Conservation (phyloP, 2,113 vertebrate genomes). For the Dissostichus mawsoni region DNA sequence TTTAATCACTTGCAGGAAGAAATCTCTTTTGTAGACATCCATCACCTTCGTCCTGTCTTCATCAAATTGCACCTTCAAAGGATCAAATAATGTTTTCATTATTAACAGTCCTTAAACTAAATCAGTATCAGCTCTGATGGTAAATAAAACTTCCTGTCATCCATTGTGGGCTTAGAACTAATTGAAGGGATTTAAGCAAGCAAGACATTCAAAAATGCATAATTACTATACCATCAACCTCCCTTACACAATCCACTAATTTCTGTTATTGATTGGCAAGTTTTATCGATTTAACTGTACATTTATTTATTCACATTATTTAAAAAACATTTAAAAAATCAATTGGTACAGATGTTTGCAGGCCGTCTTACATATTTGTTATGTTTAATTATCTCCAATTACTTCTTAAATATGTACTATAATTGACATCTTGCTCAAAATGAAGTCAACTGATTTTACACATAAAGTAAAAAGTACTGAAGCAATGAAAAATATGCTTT, state of each 20-base stretch:
- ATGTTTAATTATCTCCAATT: background rate
- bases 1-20: conserved; percentile 82
- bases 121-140: background rate
- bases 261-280: background rate
- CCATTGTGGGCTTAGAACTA: background rate
- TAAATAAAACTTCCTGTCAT: background rate
- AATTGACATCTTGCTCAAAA: background rate
- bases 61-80: conserved; percentile 81
- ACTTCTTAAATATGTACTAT: background rate
- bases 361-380: background rate
- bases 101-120: background rate
- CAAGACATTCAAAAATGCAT: background rate
- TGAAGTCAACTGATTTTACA: background rate
- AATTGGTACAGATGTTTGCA: background rate
- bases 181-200: too few relatives aligned
- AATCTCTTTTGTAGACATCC: conserved; percentile 75
- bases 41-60: conserved; percentile 57
- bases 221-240: background rate
- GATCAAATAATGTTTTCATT: background rate
- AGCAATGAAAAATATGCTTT: too few relatives aligned
- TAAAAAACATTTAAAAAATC: background rate
- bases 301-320: background rate
- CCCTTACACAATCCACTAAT: conserved; percentile 4
- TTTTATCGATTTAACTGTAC: too few relatives aligned
- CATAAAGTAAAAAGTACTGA: background rate